Percentiles rank a stretch among this genome's conserved stretches.
phyloP scores from a whole-genome alignment of 2,113 vertebrate species.

The Aplodontia rufa region DNA sequence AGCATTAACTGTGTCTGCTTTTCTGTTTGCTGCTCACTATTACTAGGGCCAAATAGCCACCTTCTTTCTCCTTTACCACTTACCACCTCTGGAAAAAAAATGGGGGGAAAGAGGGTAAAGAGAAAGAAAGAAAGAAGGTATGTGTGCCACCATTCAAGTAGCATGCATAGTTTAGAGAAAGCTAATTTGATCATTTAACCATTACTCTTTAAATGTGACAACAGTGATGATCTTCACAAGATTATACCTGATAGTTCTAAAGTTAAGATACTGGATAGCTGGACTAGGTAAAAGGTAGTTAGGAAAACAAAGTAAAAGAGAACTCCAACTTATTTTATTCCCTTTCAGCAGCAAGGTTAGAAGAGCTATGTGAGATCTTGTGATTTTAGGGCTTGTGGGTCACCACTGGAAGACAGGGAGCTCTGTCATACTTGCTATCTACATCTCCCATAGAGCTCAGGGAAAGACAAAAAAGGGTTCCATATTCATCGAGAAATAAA shows the following conservation, averaged over 20 bases:
- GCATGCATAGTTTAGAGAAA: constrained; percentile 23
- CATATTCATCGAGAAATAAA: not conserved
- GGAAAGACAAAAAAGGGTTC: not conserved
- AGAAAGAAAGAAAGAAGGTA: not conserved
- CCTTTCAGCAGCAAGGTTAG: not conserved
- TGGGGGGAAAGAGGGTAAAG: not conserved
- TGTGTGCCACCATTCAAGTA: not conserved
- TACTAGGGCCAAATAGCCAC: constrained; percentile 72
- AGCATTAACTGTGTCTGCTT: constrained; percentile 83
- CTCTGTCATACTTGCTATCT: not conserved
- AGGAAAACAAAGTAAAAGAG: not conserved
- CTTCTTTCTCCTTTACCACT: not conserved
- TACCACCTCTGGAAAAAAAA: not conserved
- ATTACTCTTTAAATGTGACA: constrained; percentile 31
- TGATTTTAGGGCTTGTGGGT: not conserved
- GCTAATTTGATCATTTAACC: constrained; percentile 45
- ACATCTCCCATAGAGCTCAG: not conserved
- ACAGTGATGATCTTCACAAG: constrained; percentile 50
- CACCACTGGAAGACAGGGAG: not conserved
- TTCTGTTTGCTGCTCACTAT: constrained; percentile 81
- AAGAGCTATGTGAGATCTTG: not conserved
- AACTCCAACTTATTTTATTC: not conserved
- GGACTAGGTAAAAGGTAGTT: not conserved
- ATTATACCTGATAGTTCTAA: not conserved
- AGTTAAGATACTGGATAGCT: not conserved